Evolutionary conservation across 2,113 vertebrate genomes (phyloP), one percentile per base, ranked within the genome.

Genomic region (Seriola dumerili): DNA sequence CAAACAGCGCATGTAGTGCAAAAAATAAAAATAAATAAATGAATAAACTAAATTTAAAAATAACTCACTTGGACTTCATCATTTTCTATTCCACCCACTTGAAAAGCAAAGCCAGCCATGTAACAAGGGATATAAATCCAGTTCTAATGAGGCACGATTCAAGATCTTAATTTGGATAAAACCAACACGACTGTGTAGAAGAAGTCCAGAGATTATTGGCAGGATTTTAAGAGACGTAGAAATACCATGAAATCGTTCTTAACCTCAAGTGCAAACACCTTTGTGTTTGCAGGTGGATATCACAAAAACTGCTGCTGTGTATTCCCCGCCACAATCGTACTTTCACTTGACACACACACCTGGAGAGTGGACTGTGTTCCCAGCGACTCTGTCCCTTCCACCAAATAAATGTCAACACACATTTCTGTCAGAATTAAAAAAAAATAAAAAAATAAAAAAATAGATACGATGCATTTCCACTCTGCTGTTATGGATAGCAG

Each of bases 331-430:
- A 71, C 36, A 71, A 16, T 62, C 62, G 38, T 23, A 44, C 29
- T 63, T 68, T 72, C 9, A 8, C 48, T 34, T 32, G 32, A n/a
- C 50, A 12, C 3, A 0, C 40, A 38, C 6, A 61, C 34, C 72
- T 67, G 17, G 11, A 66, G 34, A 48, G 65, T 61, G 52, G 34
- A 8, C 62, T 67, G 29, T 64, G 48, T 58, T 44, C 21, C 16
- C 44, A 0, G 2, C 2, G 1, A 44, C 57, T 40, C 42, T 29
- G 29, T 29, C 29, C 29, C 48, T 50, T 57, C 58, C 65, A 71
- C 54, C 48, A 34, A 85, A 76, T 69, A 68, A 67, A 77, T 70
- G 72, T 88, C 80, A 80, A 64, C 63, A 59, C 64, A 65, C 59
- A 78, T 83, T 36, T 78, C 42, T 64, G 62, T 72, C 72, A 81